Conservation (phyloP, 1,140 invertebrate genomes). For the Sitophilus oryzae region DNA sequence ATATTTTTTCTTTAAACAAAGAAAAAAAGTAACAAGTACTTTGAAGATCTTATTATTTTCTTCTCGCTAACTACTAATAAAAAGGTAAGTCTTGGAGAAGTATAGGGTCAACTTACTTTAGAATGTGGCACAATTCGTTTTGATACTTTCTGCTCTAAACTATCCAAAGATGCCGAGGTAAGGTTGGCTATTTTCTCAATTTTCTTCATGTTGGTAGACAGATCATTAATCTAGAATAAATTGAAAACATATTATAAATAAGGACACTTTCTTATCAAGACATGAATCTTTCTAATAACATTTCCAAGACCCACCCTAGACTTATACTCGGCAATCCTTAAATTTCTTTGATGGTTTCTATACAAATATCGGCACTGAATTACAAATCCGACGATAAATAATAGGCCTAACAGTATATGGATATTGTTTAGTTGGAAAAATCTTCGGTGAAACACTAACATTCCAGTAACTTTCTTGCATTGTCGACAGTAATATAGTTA, state of each 20-base stretch:
- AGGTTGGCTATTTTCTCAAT: slow-evolving; percentile 47
- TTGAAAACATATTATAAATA: too few relatives aligned
- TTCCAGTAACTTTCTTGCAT: slow-evolving; percentile 22
- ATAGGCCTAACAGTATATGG: slow-evolving; percentile 30
- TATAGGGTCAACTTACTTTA: slow-evolving; percentile 9
- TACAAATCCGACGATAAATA: slow-evolving; percentile 32
- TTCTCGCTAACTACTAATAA: too few relatives aligned
- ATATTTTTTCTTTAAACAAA: too few relatives aligned
- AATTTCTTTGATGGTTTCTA: slow-evolving; percentile 33
- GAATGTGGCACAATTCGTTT: slow-evolving; percentile 5
- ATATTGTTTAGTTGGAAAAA: slow-evolving; percentile 33
- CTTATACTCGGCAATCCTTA: slow-evolving; percentile 36
- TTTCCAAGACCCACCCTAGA: slow-evolving; percentile 50
- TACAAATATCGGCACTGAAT: slow-evolving; percentile 34
- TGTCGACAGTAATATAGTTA: slow-evolving; percentile 5
- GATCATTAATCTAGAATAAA: slow-evolving; percentile 49
- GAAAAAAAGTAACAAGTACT: too few relatives aligned
- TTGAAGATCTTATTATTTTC: too few relatives aligned
- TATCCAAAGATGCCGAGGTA: slow-evolving; percentile 31
- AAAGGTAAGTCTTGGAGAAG: too few relatives aligned
- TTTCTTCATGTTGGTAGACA: slow-evolving; percentile 46
- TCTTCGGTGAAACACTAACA: slow-evolving; percentile 20
- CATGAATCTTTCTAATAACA: too few relatives aligned
- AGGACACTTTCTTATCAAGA: too few relatives aligned
- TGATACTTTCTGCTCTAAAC: slow-evolving; percentile 13